Base-by-base conservation (phyloP, 2,797 vertebrate genomes). In the Lateolabrax maculatus region DNA sequence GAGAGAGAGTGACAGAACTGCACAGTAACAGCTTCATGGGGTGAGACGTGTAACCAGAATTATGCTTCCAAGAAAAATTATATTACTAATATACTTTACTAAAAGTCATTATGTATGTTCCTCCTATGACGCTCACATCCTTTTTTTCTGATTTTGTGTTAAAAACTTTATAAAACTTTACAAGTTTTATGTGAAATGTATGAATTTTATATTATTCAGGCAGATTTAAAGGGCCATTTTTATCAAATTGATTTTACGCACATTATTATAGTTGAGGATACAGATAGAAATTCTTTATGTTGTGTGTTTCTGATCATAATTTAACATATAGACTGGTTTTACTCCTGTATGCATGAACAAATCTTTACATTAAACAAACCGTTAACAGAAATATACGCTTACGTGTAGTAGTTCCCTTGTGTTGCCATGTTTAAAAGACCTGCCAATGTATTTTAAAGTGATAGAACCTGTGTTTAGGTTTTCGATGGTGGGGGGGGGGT, bases 1-100 rank as follows among this genome's bases (percentile, higher is more conserved):
- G 5, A 53, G 58, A 65, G 39, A 41, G 9, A 57, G 29, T 69
- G 73, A 48, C 4, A 52, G 60, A 65, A n/a, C 36, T 25, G 52
- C 4, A 85, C 43, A 71, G 31, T 80, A 83, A 84, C 74, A 69
- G 43, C 39, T 78, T 79, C 41, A 63, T 39, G n/a, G 48, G 43
- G 19, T 25, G 43, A 80, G 49, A 74, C 5, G 27, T 56, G 37
- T 6, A 70, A 44, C 21, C 41, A 34, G 2, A 56, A 62, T 15
- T 18, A 75, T 13, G 21, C 34, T 18, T 77, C 36, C 6, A 61
- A 60, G 44, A 61, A 18, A 69, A 77, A 68, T 56, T 15, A 51
- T 3, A 51, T 25, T 78, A n/a, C n/a, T n/a, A n/a, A n/a, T n/a
- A n/a, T n/a, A n/a, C n/a, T n/a, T n/a, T n/a, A n/a, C 27, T 55